These are phyloP conservation scores for Allophyes oxyacanthae DNA, from an alignment of 2,888 invertebrate genomes.

Conservation along the genomic window DNA sequence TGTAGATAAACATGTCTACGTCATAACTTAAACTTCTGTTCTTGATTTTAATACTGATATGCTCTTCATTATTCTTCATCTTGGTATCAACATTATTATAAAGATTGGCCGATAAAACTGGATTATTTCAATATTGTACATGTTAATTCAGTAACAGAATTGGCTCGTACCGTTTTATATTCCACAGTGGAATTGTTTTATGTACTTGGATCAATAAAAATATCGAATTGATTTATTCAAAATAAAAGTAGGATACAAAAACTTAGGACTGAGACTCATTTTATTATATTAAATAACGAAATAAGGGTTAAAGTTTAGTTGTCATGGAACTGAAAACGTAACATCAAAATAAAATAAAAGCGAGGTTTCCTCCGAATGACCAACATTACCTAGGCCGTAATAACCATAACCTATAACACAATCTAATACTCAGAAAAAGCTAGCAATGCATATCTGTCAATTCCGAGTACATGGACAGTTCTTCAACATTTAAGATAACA, in stretches of 20 bases:
- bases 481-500: conserved; percentile 61
- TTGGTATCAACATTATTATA: conserved; percentile 53
- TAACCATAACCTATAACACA: conserved; percentile 5
- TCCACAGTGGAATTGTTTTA: too few species aligned
- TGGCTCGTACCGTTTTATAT: conserved; percentile 46
- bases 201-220: too few species aligned
- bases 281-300: too few species aligned
- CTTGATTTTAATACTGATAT: conserved; percentile 26
- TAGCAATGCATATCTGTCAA: conserved; percentile 60
- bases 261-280: too few species aligned
- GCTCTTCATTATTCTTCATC: conserved; percentile 37
- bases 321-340: too few species aligned
- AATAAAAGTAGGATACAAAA: too few species aligned
- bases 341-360: too few species aligned
- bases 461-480: conserved; percentile 64
- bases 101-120: conserved; percentile 56
- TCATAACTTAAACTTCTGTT: conserved; percentile 32
- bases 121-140: conserved; percentile 58
- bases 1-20: conserved; percentile 33
- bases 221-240: too few species aligned
- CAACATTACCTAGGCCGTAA: conserved; percentile 12
- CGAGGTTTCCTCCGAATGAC: conserved; percentile 22
- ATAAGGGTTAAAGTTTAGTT: too few species aligned
- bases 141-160: conserved; percentile 52
- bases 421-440: conserved; percentile 33